Conservation (phyloP, 2,113 vertebrate species). For the Tinamus guttatus region DNA sequence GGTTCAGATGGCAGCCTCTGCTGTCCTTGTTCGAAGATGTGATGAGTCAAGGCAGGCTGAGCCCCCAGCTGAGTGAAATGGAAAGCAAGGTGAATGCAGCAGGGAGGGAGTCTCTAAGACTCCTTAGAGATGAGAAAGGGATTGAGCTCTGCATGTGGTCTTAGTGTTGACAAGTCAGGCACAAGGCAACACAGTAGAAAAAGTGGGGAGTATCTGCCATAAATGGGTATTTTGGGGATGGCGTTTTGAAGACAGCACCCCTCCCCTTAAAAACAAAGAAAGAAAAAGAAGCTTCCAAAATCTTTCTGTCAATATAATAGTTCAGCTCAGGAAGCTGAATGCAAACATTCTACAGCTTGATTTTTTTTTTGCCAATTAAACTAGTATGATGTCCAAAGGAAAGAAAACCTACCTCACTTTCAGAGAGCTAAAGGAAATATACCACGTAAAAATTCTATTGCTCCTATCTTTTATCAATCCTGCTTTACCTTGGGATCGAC, state of each 20-base stretch:
- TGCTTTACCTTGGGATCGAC: conserved; percentile 86
- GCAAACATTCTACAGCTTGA: background rate
- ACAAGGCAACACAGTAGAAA: background rate
- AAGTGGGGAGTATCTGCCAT: background rate
- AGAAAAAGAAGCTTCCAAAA: background rate
- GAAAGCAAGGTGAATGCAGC: background rate
- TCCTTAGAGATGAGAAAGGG: background rate
- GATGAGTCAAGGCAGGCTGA: no score
- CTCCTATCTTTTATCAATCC: background rate
- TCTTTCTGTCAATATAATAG: background rate
- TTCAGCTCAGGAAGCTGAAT: background rate
- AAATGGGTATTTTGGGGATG: background rate
- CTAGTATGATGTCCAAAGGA: background rate
- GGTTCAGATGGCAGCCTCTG: no score
- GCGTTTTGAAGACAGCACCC: background rate
- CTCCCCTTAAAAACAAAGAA: background rate
- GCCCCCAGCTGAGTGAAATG: background rate
- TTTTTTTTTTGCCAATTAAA: background rate
- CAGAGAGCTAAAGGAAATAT: background rate
- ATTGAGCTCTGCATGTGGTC: background rate
- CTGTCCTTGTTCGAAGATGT: no score
- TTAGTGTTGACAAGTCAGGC: background rate
- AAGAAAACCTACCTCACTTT: background rate
- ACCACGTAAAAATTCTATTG: background rate
- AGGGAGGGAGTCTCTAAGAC: background rate